Evolutionary conservation across 2,797 vertebrate genomes (phyloP), one percentile per base, ranked within the genome.

Genomic region (Pipistrellus pipistrellus): DNA sequence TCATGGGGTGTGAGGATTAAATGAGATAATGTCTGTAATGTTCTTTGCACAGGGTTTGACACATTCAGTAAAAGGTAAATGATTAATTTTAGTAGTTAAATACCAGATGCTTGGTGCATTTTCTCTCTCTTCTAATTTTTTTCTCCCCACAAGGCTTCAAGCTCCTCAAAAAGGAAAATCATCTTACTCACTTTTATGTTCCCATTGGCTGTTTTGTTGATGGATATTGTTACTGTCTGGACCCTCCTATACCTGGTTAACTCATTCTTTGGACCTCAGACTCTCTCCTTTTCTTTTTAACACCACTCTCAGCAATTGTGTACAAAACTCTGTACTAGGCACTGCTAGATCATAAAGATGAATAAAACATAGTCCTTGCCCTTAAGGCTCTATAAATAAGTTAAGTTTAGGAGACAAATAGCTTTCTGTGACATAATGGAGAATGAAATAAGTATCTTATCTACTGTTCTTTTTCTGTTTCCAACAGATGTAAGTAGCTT

Each of bases 41-140:
- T 77, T 91, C 77, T 94, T 91, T 41, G 93, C 25, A 55, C 23
- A 77, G 13, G 87, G 64, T 78, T 86, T 88, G 91, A 81, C 87
- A 71, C 44, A 86, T 62, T 92, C 68, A 92, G 59, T 86, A 93
- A 95, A 92, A 92, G 68, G n/a, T 78, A 92, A 92, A 85, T 93
- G 85, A 92, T 86, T 96, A 46, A 86, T 94, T 93, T 93, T 89
- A 88, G n/a, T 71, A 84, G 27, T 94, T 93, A 51, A 7, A 66
- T 82, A 85, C 44, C 35, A 35, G 13, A 59, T 96, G 66, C 59
- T 73, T 95, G 41, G 30, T 85, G 38, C 78, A 25, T 57, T 87
- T 85, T 92, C 2, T 81, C 38, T 88, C 38, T 91, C 3, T 71
- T 53, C 30, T 92, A 14, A 17, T 46, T 38, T 57, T n/a, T n/a